Base-by-base conservation (phyloP, 2,888 invertebrate genomes). In the Cheilosia variabilis region DNA sequence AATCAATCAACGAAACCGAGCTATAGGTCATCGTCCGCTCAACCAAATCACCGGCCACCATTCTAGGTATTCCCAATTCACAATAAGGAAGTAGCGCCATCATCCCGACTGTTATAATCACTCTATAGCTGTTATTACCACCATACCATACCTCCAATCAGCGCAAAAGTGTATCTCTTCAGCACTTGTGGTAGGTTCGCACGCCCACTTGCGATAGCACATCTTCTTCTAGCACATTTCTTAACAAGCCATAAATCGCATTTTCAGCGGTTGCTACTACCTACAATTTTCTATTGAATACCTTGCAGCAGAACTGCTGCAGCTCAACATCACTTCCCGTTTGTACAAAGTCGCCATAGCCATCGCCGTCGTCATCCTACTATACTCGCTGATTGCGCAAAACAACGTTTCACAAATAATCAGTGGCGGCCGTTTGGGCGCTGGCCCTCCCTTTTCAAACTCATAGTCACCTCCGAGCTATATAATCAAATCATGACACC, bases 401-500 rank as follows among this genome's bases (percentile, higher is more conserved):
- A 73, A 57, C 57, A 76, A 55, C 27, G 73, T 69, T 79, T 79
- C 73, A 75, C 63, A 84, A 84, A 80, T 80, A 84, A 79, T 75
- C 62, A 79, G 65, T 73, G 77, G 69, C 65, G 63, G 63, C 66
- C 13, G 37, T 41, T 43, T 52, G 52, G 52, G 52, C 52, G 52
- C 10, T 52, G 53, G 55, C 71, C 71, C 86, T 86, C 66, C 81
- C 72, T 45, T 76, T 75, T 76, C 52, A 57, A 81, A 72, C 81
- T 81, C 81, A 86, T 72, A 86, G 72, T 81, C 81, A 86, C 86
- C 86, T 81, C 66, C 58, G 31, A 81, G 86, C 81, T 72, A 86
- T 86, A 77, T 76, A 86, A 86, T 86, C 86, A 86, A 86, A 81
- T 86, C 86, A 86, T 86, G 86, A 86, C 81, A 86, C 86, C 86